Base-by-base conservation (phyloP, 23 tunicate genomes). In the Trididemnum nubilum region DNA sequence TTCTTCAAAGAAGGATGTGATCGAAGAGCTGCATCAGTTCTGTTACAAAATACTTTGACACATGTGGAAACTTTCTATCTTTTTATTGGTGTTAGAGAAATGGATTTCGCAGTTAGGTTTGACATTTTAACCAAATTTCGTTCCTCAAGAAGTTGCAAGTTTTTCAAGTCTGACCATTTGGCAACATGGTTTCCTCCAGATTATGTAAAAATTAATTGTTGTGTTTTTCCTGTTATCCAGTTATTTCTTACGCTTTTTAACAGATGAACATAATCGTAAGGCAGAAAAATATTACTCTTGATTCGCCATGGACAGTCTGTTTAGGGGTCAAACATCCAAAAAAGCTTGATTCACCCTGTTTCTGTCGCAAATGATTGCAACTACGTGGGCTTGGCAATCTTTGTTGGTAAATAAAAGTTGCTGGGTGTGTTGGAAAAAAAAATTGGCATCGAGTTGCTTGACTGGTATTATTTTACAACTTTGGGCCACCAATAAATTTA, bases 221-320 rank as follows among this genome's bases (percentile, higher is more conserved):
- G 22, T 5, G 7, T 63, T 63, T 18, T 18, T 63, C 7, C 69
- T 15, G 69, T 63, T 22, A 63, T 63, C 25, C 69, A 63, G 69
- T 63, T 63, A 26, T 63, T 63, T 26, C 69, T 7, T 63, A 26
- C n/a, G n/a, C n/a, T 63, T n/a, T 63, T 63, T 22, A 63, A 4
- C 69, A 63, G 69, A 26, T 63, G 69, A 15, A 63, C 69, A 63
- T 15, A 63, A 63, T 63, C 69, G n/a, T 63, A 63, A n/a, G n/a
- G n/a, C 69, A 63, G 28, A n/a, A 63, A 63, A 15, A n/a, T n/a
- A n/a, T n/a, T n/a, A n/a, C n/a, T n/a, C n/a, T n/a, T n/a, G n/a
- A n/a, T n/a, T n/a, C n/a, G 69, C 69, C 69, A 63, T 15, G 69
- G 69, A 63, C 19, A 21, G 22, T 12, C 12, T 9, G 57, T 24